Base-by-base conservation (phyloP, 2,113 vertebrate genomes). In the Chaetorhynchus papuensis region DNA sequence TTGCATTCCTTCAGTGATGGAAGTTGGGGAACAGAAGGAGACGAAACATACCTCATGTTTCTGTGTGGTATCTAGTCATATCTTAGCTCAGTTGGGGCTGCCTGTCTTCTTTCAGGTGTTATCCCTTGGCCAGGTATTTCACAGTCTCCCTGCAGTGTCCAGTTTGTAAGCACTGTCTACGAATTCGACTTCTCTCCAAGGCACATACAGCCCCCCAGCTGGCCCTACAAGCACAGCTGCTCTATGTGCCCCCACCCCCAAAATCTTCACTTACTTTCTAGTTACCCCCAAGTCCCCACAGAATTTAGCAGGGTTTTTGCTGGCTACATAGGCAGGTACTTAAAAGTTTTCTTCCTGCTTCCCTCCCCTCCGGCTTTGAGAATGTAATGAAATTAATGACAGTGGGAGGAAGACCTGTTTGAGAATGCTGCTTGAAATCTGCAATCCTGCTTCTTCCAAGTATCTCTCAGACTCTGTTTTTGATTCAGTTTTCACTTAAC, bases 401-500 rank as follows among this genome's bases (percentile, higher is more conserved):
- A 52, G 20, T 35, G 22, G 49, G 61, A 84, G 37, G 33, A 89
- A 61, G 15, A 92, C 31, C 82, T 83, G 21, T 77, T 90, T 77
- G 18, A 77, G 44, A 93, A 68, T 35, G 30, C 19, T 56, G 30
- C 66, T 89, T 4, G 6, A 81, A 82, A 71, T 82, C 28, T 86
- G 59, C 0, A 1, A 37, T 66, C 17, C 33, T 60, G 47, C 11
- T 87, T 89, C 56, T 84, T 41, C 41, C 15, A 66, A 63, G 31
- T 71, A 47, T 56, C 53, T 71, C 59, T 87, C 19, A 28, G 11
- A 28, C 4, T 41, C 19, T 50, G 5, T 30, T 89, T 90, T 80
- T 45, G 20, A 69, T 69, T 88, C 37, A 64, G 30, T 81, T 83
- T 86, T 63, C 42, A 75, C 60, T 78, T 88, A 89, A 56, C 15